Evolutionary conservation across 1,140 invertebrate species (phyloP), one percentile per base, ranked within the genome.

Genomic region (Drosophila virilis): DNA sequence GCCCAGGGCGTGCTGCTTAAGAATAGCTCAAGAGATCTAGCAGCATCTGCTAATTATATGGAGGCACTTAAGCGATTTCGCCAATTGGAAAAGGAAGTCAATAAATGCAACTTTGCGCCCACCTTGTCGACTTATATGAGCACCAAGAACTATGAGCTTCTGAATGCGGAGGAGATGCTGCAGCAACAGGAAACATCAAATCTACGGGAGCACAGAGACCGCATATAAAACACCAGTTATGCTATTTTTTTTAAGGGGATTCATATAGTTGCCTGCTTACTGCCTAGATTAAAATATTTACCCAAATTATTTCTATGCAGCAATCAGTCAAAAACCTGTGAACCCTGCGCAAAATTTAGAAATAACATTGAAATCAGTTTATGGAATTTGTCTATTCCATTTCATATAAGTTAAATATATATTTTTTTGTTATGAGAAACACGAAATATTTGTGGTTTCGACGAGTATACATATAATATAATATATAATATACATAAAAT

Each of bases 71-170:
- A 48, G 6, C 64, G 74, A 7, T 81, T 91, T n/a, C 65, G 55
- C 0, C 57, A 72, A 5, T 45, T 91, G 1, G 77, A 71, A 40
- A 46, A 51, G 1, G 80, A 84, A 8, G 77, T 82, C 1, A 42
- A 74, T 2, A 70, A 70, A 8, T 71, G 77, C 0, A 7, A 28
- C 0, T 78, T 73, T 22, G 64, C 69, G 1, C 13, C 62, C 35
- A 80, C 74, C 0, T 8, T 91, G 8, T 64, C 60, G 12, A 71
- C 77, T 0, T 91, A 91, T 8, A 62, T 91, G 9, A 74, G 54
- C 17, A 83, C 77, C 9, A 91, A 91, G 35, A 88, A 70, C 57
- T 74, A 65, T 10, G 88, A 91, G 28, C 55, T 91, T 1, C 22
- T 58, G 5, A 76, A 84, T 38, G 68, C 46, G 1, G 68, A 84